Evolutionary conservation across 2,797 vertebrate species (phyloP).

Genomic region (Tympanoctomys barrerae): DNA sequence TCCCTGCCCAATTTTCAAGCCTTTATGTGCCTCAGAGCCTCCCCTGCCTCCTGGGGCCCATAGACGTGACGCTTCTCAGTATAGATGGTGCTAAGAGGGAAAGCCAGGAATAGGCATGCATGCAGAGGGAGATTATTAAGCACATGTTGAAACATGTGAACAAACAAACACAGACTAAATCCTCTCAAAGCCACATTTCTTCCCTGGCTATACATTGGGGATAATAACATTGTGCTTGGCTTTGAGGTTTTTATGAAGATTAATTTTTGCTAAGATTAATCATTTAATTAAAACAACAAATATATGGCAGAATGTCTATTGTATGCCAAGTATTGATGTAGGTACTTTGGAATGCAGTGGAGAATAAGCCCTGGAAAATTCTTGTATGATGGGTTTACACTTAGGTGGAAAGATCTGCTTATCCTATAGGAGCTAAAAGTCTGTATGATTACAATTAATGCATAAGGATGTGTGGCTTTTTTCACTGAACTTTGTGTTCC

Average conservation of each 20-base stretch:
- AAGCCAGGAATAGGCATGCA: background rate
- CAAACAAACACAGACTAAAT: background rate
- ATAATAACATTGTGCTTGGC: constrained; percentile 12
- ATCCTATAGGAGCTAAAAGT: background rate
- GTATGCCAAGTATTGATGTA: background rate
- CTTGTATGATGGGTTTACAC: background rate
- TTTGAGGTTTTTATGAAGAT: background rate
- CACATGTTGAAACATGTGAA: background rate
- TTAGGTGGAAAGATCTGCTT: background rate
- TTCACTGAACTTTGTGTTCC: background rate
- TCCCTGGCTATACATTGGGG: background rate
- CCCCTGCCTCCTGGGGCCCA: background rate
- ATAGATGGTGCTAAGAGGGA: background rate
- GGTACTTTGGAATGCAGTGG: background rate
- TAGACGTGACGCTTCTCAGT: background rate
- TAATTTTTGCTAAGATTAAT: background rate
- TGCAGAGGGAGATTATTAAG: background rate
- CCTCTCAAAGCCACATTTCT: background rate
- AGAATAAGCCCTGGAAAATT: background rate
- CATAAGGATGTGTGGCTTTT: background rate
- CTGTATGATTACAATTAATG: background rate
- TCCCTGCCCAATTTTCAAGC: background rate
- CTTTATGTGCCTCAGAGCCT: background rate
- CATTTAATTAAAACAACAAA: constrained; percentile 13
- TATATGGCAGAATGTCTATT: background rate